Evolutionary conservation across 2,797 vertebrate species (phyloP), one percentile per base, ranked within the genome.

Genomic region (Megalops cyprinoides): DNA sequence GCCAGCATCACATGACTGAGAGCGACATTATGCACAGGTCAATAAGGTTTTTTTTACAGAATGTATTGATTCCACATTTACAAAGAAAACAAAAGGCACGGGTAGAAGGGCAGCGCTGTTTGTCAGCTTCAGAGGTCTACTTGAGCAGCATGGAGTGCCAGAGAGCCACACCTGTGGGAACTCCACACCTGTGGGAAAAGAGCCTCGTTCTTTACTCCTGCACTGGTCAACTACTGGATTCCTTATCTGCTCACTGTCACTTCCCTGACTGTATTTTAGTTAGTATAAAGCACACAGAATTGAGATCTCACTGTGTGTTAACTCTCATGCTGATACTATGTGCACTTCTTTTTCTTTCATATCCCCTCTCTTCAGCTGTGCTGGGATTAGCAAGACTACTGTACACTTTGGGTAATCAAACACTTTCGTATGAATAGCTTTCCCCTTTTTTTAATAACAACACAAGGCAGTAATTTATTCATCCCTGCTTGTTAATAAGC

Each of bases 21-120:
- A 95, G 92, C 91, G 90, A 95, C 95, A 97, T 96, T 96, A 96
- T 95, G 95, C 95, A 94, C 94, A 95, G 93, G 94, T 97, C 96
- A 96, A 96, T 95, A 95, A 95, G 94, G 96, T 42, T 42, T 69
- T n/a, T n/a, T 69, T 39, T 23, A 69, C 90, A 93, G 96, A 95
- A 96, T 95, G 94, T 95, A 97, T 94, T 94, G 96, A 98, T 97
- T 96, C 91, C 88, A 92, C 90, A 91, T 91, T 90, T 92, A 91
- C 91, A 93, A 93, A 94, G 94, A 93, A 95, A 95, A 94, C 93
- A 95, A 88, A 51, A 89, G 91, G 91, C 90, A 91, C 87, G 90
- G 60, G 90, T n/a, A 92, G 88, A 80, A 85, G 88, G 85, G 89
- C 85, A 84, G 85, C 91, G 92, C 94, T 92, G 94, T 95, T 94